Evolutionary conservation across 2,797 vertebrate genomes (phyloP).

Genomic region (Euphonia xanthogaster): DNA sequence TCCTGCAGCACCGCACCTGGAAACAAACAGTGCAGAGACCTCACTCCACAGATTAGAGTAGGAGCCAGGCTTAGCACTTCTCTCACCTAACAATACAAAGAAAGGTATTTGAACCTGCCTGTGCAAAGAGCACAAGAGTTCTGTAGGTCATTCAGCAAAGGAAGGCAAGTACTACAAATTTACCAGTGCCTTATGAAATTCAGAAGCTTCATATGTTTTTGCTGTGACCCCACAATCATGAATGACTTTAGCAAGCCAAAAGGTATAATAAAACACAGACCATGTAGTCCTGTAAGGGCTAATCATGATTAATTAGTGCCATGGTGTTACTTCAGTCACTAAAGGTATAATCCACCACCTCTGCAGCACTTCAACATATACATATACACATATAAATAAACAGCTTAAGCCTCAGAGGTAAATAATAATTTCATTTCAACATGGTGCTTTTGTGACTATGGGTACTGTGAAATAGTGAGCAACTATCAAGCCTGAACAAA

Average conservation of each 20-base stretch:
- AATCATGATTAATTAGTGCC: background rate
- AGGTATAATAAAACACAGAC: background rate
- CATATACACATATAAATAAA: background rate
- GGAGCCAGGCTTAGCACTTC: background rate
- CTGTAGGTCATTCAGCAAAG: background rate
- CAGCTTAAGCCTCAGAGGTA: slow-evolving; percentile 7
- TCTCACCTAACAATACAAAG: background rate
- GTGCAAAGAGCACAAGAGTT: background rate
- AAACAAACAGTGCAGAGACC: background rate
- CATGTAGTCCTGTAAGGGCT: background rate
- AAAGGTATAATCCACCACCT: slow-evolving; percentile 26
- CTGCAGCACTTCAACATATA: background rate
- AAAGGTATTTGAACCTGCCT: background rate
- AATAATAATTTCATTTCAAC: slow-evolving; percentile 69
- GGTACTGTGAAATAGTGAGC: slow-evolving; percentile 57
- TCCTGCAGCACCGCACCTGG: background rate
- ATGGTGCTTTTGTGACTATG: slow-evolving; percentile 30
- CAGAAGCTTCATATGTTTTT: background rate
- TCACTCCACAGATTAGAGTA: background rate
- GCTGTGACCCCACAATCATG: background rate
- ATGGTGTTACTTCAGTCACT: slow-evolving; percentile 53
- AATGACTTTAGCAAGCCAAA: background rate
- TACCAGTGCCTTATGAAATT: background rate
- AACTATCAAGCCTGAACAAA: slow-evolving; percentile 67
- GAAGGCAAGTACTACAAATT: background rate